These are phyloP conservation scores for Orius insidiosus DNA, from an alignment of 1,140 invertebrate species.

Conservation along the genomic window DNA sequence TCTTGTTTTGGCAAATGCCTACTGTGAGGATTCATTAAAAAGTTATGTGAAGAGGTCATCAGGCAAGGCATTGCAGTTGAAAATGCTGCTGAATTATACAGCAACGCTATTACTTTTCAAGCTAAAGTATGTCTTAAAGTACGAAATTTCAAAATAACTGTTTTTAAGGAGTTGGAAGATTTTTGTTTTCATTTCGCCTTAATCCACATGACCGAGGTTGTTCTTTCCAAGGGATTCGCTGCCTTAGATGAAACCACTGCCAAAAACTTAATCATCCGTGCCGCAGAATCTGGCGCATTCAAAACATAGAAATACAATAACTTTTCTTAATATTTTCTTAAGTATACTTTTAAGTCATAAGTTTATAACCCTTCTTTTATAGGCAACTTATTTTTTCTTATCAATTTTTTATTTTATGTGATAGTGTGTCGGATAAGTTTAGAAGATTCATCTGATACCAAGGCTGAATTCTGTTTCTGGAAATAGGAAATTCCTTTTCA, in stretches of 20 bases:
- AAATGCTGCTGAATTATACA: conserved; percentile 47
- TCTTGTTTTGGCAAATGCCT: conserved; percentile 46
- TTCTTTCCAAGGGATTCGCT: conserved; percentile 38
- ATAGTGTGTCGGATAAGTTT: too few relatives aligned
- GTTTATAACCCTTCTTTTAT: too few relatives aligned
- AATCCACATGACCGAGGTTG: conserved; percentile 50
- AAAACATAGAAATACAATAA: conserved; percentile 33
- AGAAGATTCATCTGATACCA: too few relatives aligned
- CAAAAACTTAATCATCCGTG: conserved; percentile 42
- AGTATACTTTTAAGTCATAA: too few relatives aligned
- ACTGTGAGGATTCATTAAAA: conserved; percentile 43
- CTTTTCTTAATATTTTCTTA: too few relatives aligned
- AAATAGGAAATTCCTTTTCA: too few relatives aligned
- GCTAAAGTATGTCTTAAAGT: conserved; percentile 31
- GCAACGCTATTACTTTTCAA: conserved; percentile 44
- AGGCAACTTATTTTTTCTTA: too few relatives aligned
- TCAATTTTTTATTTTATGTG: too few relatives aligned
- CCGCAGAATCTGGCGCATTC: conserved; percentile 41
- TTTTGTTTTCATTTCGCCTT: conserved; percentile 41
- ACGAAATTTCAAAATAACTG: conserved; percentile 8
- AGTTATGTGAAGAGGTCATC: conserved; percentile 40
- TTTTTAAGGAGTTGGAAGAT: conserved; percentile 36
- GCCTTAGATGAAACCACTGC: conserved; percentile 39
- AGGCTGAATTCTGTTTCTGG: too few relatives aligned
- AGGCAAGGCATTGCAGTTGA: conserved; percentile 41